A percentile compares a stretch with the other conserved stretches of the same genome.
Conservation (phyloP, 2,113 vertebrate genomes). For the Thymallus thymallus region DNA sequence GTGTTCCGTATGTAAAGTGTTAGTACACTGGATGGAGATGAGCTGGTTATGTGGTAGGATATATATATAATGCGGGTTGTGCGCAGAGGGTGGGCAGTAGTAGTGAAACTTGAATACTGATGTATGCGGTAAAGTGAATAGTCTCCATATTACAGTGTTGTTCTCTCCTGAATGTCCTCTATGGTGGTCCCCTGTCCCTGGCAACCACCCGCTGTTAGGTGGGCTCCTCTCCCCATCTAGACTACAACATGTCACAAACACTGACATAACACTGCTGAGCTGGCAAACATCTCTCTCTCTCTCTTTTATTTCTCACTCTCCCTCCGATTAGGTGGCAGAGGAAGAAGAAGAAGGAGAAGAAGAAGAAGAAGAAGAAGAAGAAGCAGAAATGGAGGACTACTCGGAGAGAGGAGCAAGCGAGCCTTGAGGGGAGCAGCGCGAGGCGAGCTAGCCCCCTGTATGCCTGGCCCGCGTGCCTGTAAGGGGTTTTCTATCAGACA, state of each 20-base stretch:
- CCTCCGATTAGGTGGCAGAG: constrained; percentile 51
- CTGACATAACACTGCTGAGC: constrained; percentile 70
- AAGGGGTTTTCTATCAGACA: constrained; percentile 43
- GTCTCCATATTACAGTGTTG: constrained; percentile 13
- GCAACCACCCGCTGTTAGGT: background rate
- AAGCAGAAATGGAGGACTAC: constrained; percentile 63
- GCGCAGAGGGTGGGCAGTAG: constrained; percentile 39
- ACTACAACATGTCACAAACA: constrained; percentile 34
- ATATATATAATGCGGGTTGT: constrained; percentile 18
- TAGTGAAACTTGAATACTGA: constrained; percentile 62
- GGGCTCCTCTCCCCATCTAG: background rate
- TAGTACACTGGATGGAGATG: background rate
- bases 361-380: constrained; percentile 13
- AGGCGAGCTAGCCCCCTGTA: constrained; percentile 21
- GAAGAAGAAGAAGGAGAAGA: too few relatives aligned
- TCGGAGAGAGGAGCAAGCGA: constrained; percentile 63
- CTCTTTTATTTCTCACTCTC: constrained; percentile 2
- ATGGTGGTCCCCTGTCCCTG: background rate
- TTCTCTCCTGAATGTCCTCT: constrained; percentile 3
- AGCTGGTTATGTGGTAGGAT: background rate
- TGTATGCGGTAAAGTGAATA: constrained; percentile 53
- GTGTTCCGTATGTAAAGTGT: background rate
- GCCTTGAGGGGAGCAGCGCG: too few relatives aligned
- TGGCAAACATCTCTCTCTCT: constrained; percentile 56
- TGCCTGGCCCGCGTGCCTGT: background rate